phyloP scores from a whole-genome alignment of 2,888 invertebrate genomes.

The Papilio gigon region DNA sequence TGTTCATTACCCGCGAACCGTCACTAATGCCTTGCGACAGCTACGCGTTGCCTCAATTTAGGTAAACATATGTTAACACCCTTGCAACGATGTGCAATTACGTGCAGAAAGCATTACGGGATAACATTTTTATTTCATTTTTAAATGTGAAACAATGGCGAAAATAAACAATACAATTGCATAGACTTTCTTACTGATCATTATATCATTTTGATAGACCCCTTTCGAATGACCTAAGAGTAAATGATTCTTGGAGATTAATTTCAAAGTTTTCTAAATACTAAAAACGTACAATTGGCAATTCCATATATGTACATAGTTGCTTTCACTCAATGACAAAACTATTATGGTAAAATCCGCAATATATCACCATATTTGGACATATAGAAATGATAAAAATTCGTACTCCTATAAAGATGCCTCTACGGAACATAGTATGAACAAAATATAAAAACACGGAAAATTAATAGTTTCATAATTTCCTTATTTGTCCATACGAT shows the following conservation, averaged over 20 bases:
- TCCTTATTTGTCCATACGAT: constrained; percentile 31
- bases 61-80: constrained; percentile 38
- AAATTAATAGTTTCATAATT: constrained; percentile 21
- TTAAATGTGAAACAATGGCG: constrained; percentile 31
- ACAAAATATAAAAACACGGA: constrained; percentile 16
- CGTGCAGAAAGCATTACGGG: constrained; percentile 40
- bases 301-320: too few species aligned
- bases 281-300: too few species aligned
- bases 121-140: constrained; percentile 30
- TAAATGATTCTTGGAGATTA: too few species aligned
- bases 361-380: too few species aligned
- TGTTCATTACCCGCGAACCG: constrained; percentile 60
- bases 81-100: constrained; percentile 25
- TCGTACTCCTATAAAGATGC: too few species aligned
- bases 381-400: too few species aligned
- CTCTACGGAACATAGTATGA: neutral
- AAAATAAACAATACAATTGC: constrained; percentile 34
- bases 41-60: constrained; percentile 35
- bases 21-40: constrained; percentile 54
- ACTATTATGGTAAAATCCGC: too few species aligned
- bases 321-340: too few species aligned
- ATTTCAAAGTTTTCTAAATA: too few species aligned
- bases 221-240: neutral
- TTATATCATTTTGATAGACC: constrained; percentile 1
- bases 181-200: constrained; percentile 24